A percentile compares a stretch with the other conserved stretches of the same genome.
Conservation (phyloP, 2,113 vertebrate species). For the Chiloscyllium plagiosum region DNA sequence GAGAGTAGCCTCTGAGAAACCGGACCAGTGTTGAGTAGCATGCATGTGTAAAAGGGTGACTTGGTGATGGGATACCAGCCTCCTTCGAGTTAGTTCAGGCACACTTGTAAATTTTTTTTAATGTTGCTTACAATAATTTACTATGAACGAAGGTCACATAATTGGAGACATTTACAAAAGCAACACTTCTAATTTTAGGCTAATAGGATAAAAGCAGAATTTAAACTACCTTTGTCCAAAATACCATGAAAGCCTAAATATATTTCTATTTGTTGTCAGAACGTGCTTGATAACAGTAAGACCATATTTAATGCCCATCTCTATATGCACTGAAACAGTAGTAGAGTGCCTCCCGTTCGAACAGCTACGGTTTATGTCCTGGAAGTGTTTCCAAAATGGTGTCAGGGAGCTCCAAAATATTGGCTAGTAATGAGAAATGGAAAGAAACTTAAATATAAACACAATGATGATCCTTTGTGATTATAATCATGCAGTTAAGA, state of each 20-base stretch:
- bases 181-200: neutral
- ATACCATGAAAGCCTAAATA: no score
- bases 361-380: neutral
- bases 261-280: neutral
- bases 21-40: no score
- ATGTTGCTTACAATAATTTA: neutral
- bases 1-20: no score
- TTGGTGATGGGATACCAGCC: no score
- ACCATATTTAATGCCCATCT: neutral
- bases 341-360: no score
- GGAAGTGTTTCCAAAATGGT: neutral
- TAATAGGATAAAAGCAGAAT: neutral
- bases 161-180: neutral
- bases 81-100: neutral
- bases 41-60: no score
- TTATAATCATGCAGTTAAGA: neutral
- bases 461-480: neutral
- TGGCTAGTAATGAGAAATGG: neutral
- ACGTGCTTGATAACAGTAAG: no score
- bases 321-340: neutral
- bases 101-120: neutral
- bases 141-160: neutral
- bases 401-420: neutral
- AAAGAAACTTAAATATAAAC: neutral
- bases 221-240: neutral